Conservation (phyloP, 2,113 vertebrate species). For the Ceratotherium simum region DNA sequence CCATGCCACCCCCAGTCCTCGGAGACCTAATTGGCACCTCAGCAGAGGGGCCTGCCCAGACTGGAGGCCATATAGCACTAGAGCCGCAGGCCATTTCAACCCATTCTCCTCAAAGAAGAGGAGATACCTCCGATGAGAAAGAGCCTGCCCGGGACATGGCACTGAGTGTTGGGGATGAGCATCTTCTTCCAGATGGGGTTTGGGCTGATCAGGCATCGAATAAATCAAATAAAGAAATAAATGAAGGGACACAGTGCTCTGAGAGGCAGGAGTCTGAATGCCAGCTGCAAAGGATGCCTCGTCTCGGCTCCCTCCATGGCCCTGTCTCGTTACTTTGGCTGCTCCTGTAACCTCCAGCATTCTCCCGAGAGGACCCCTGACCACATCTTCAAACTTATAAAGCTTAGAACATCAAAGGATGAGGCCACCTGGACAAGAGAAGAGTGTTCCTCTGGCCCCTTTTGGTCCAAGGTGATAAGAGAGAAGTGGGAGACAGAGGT, state of each 20-base stretch:
- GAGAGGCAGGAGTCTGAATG: not conserved
- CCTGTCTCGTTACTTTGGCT: too few species aligned
- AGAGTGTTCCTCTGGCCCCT: not conserved
- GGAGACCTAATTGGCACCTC: not conserved
- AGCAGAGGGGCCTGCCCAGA: accelerated
- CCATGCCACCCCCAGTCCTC: accelerated
- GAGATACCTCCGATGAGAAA: not conserved
- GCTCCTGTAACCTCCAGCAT: not conserved
- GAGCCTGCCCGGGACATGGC: not conserved
- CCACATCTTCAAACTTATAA: not conserved
- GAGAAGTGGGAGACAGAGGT: not conserved
- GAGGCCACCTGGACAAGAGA: not conserved
- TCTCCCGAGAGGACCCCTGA: not conserved
- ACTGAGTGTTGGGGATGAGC: accelerated
- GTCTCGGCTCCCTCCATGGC: not conserved
- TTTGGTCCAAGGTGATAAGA: not conserved
- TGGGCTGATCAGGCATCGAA: not conserved
- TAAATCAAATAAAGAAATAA: not conserved
- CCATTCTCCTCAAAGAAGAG: not conserved
- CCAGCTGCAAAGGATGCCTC: accelerated
- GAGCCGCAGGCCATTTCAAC: not conserved
- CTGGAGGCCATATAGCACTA: too few species aligned
- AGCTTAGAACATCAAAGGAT: not conserved
- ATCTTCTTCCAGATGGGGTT: not conserved
- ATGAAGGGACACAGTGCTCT: not conserved